Conservation (phyloP, 2,888 invertebrate genomes). For the Eupeodes latifasciatus region DNA sequence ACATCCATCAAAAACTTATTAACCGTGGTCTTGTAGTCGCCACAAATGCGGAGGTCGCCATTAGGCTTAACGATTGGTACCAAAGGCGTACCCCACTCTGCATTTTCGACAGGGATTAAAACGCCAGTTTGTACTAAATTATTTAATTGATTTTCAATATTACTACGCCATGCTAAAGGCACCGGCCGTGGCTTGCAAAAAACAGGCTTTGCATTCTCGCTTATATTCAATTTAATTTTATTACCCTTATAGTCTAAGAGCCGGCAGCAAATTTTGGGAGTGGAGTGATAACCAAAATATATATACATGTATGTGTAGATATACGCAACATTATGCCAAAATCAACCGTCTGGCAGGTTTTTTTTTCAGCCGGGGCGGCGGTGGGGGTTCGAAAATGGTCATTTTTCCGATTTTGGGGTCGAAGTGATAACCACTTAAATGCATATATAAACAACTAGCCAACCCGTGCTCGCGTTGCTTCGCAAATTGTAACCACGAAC, state of each 20-base stretch:
- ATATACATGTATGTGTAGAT: too few species aligned
- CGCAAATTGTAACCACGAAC: too few species aligned
- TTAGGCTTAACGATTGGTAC: slow-evolving; percentile 12
- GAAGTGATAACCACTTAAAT: too few species aligned
- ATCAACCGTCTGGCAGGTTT: too few species aligned
- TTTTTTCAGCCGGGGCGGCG: too few species aligned
- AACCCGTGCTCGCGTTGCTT: too few species aligned
- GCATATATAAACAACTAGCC: too few species aligned
- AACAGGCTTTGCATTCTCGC: slow-evolving; percentile 2
- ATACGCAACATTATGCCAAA: too few species aligned
- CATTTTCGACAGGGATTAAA: neutral
- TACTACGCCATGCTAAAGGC: slow-evolving; percentile 1
- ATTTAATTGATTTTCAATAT: neutral
- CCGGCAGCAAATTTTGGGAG: too few species aligned
- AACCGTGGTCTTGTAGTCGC: slow-evolving; percentile 3
- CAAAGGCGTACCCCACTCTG: slow-evolving; percentile 23
- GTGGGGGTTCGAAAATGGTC: too few species aligned
- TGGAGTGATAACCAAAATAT: too few species aligned
- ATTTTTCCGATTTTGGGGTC: too few species aligned
- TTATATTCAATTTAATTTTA: neutral
- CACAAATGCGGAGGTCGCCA: slow-evolving; percentile 31
- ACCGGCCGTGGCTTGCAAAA: slow-evolving; percentile 15
- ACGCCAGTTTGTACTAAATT: neutral
- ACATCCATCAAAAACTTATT: neutral
- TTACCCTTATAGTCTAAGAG: slow-evolving; percentile 1